Evolutionary conservation across 2,888 invertebrate species (phyloP).

Genomic region (Leptinotarsa rubiginosa): DNA sequence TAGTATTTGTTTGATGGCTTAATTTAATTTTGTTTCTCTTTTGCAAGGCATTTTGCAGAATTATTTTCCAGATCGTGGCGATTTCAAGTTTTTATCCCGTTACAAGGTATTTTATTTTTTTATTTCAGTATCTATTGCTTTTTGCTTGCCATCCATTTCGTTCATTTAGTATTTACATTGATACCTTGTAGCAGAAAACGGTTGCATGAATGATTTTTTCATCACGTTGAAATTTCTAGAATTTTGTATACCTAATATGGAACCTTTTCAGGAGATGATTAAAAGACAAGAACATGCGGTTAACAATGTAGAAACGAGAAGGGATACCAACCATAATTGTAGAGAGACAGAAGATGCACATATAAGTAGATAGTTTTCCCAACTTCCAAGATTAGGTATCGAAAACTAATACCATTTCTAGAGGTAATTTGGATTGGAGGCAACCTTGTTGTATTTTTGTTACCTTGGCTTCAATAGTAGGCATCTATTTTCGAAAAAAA

Average conservation of each 20-base stretch:
- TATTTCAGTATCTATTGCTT: constrained; percentile 37
- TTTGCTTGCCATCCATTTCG: constrained; percentile 24
- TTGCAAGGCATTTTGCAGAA: constrained; percentile 63
- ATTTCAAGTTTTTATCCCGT: constrained; percentile 62
- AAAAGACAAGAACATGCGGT: constrained; percentile 55
- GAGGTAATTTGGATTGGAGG: constrained; percentile 38
- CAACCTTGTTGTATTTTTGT: constrained; percentile 53
- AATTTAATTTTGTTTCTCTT: constrained; percentile 55
- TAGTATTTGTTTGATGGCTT: constrained; percentile 42
- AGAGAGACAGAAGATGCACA: constrained; percentile 63
- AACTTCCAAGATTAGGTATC: constrained; percentile 39
- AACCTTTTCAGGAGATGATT: constrained; percentile 59
- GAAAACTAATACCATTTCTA: constrained; percentile 23
- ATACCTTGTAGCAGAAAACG: constrained; percentile 17
- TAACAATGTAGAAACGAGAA: constrained; percentile 51
- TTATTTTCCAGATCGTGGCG: constrained; percentile 63
- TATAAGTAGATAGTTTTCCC: constrained; percentile 58
- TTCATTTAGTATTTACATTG: constrained; percentile 9
- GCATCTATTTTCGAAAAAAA: constrained; percentile 50
- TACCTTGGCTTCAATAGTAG: constrained; percentile 52
- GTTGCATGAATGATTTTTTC: constrained; percentile 27
- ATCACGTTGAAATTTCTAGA: not conserved
- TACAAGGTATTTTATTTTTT: constrained; percentile 61
- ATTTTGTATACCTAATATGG: not conserved
- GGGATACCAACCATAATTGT: constrained; percentile 63